These are phyloP conservation scores for Fulica atra DNA, from an alignment of 2,113 vertebrate species.

Conservation along the genomic window DNA sequence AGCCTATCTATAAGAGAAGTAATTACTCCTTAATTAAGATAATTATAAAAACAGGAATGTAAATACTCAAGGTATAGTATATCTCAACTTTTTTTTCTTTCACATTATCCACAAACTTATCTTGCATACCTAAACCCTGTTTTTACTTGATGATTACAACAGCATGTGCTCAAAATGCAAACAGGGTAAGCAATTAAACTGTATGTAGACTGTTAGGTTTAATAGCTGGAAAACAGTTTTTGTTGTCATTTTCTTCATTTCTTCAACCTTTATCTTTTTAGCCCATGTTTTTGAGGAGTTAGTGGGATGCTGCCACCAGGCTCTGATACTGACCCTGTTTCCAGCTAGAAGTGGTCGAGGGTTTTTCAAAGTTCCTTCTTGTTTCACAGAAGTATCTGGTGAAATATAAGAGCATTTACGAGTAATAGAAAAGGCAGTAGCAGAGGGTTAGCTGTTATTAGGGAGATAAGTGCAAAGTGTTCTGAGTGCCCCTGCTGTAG, in stretches of 20 bases:
- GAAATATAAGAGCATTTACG: not conserved
- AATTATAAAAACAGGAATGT: slow-evolving; percentile 82
- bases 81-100: slow-evolving; percentile 66
- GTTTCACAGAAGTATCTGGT: not conserved
- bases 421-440: not conserved
- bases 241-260: slow-evolving; percentile 1
- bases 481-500: not conserved
- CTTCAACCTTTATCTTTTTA: not conserved
- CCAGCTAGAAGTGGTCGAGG: not conserved
- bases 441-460: not conserved
- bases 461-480: not conserved
- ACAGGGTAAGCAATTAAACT: slow-evolving; percentile 2
- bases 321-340: not conserved
- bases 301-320: not conserved
- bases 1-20: slow-evolving; percentile 73
- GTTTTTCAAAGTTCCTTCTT: not conserved
- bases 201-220: not conserved
- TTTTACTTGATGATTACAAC: slow-evolving; percentile 22
- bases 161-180: not conserved
- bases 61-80: slow-evolving; percentile 73
- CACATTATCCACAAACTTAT: slow-evolving; percentile 62
- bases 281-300: not conserved
- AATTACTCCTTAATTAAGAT: slow-evolving; percentile 83
- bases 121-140: slow-evolving; percentile 64
- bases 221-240: not conserved